Evolutionary conservation across 1,140 invertebrate genomes (phyloP), one percentile per base, ranked within the genome.

Genomic region (Bombus sylvicola): DNA sequence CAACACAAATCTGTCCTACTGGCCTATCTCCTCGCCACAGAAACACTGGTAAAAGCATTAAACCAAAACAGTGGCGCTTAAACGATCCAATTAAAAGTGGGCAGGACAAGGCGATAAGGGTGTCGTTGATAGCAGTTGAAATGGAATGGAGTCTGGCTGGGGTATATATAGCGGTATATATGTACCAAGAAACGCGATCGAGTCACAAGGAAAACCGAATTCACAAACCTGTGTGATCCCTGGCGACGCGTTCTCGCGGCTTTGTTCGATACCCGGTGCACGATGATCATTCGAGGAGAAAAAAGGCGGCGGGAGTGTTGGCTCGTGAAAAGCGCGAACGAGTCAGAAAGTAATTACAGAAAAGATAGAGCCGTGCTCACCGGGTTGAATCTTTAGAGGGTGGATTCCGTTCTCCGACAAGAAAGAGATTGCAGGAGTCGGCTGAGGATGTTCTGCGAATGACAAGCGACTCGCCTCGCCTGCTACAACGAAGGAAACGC

Each of bases 271-370:
- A 22, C 62, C 3, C 62, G 18, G 34, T 62, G 37, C 43, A 12
- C 47, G 59, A 75, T 69, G 71, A 75, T 74, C 71, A 43, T 85
- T 74, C 71, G 34, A 68, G 62, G 37, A 75, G 84, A 43, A 69
- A 85, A 85, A 81, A 69, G 59, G 13, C 57, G 69, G 43, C 8
- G 39, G 34, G 39, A 69, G 83, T 47, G 68, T 43, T 73, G 83
- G 28, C 39, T 74, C 75, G 62, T 85, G 77, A 81, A 85, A 85
- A 66, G 83, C 79, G 47, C 78, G 84, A 69, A 85, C 72, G 78
- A 81, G 78, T 85, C 84, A 47, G 78, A 81, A 85, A 85, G 84
- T 85, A 85, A 85, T 81, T 85, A 85, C 84, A 81, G 84, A 85
- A 71, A 34, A 81, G 59, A 81, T 66, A 75, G 79, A 85, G 69